phyloP scores from a whole-genome alignment of 2,113 vertebrate genomes.

The Callocephalon fimbriatum region DNA sequence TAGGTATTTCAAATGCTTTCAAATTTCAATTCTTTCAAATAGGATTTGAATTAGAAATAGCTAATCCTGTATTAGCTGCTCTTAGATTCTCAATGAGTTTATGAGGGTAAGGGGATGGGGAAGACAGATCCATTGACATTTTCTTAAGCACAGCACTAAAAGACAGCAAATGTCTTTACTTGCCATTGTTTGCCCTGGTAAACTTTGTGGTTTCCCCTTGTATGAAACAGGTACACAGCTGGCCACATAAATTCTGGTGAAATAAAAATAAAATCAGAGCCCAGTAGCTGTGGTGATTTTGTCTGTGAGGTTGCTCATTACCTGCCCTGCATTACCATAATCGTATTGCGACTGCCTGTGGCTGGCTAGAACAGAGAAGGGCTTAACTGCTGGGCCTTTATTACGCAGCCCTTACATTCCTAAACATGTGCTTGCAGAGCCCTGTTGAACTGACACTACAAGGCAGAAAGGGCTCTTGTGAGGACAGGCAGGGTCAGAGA shows the following conservation, averaged over 20 bases:
- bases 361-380: neutral
- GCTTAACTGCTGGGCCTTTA: neutral
- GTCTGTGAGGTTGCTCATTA: neutral
- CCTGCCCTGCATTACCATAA: neutral
- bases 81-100: neutral
- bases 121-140: neutral
- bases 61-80: neutral
- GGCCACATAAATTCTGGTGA: neutral
- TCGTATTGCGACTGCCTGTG: accelerated
- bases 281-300: neutral
- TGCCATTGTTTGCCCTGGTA: neutral
- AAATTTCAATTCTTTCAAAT: neutral
- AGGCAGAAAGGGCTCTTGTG: neutral
- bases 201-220: neutral
- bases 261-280: neutral
- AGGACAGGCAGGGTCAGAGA: no score
- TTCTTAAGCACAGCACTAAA: neutral
- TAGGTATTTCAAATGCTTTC: neutral
- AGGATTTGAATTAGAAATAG: neutral
- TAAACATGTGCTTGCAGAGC: accelerated
- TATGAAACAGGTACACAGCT: neutral
- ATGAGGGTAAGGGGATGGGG: accelerated
- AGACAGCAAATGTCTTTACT: neutral
- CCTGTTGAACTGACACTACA: no score
- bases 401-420: accelerated